These are phyloP conservation scores for Chiloscyllium punctatum DNA, from an alignment of 2,797 vertebrate genomes.

Conservation along the genomic window DNA sequence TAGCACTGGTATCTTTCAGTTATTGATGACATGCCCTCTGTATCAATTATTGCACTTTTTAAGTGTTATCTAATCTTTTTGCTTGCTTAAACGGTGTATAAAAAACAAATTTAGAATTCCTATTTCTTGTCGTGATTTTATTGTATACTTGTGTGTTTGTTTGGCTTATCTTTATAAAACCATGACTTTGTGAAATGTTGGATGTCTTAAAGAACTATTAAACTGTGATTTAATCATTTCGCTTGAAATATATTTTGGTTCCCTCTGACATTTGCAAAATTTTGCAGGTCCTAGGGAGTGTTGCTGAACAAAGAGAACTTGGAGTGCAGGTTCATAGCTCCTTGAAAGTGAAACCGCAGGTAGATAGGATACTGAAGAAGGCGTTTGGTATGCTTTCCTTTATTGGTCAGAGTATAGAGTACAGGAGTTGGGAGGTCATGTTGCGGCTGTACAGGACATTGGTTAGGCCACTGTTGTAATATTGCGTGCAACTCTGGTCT, in stretches of 20 bases:
- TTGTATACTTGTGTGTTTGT: neutral
- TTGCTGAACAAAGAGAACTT: no score
- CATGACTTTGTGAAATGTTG: neutral
- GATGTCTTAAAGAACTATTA: neutral
- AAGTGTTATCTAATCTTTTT: neutral
- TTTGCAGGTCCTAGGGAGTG: neutral
- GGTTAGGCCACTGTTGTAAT: no score
- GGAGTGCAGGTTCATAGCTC: no score
- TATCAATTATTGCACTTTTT: neutral
- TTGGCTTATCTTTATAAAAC: neutral
- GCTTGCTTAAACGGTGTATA: neutral
- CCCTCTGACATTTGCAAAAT: neutral
- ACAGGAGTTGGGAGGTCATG: no score
- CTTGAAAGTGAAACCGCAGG: no score
- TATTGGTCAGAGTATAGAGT: no score
- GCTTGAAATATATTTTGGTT: neutral
- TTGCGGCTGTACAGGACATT: no score
- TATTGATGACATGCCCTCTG: neutral
- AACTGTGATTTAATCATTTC: neutral
- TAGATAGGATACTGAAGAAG: no score
- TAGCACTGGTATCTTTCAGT: neutral
- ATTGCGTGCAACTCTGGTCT: neutral
- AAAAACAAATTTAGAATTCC: neutral
- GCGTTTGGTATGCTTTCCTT: no score
- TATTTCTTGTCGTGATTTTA: neutral